These are phyloP conservation scores for Solea senegalensis DNA, from an alignment of 2,113 vertebrate species.

Conservation along the genomic window DNA sequence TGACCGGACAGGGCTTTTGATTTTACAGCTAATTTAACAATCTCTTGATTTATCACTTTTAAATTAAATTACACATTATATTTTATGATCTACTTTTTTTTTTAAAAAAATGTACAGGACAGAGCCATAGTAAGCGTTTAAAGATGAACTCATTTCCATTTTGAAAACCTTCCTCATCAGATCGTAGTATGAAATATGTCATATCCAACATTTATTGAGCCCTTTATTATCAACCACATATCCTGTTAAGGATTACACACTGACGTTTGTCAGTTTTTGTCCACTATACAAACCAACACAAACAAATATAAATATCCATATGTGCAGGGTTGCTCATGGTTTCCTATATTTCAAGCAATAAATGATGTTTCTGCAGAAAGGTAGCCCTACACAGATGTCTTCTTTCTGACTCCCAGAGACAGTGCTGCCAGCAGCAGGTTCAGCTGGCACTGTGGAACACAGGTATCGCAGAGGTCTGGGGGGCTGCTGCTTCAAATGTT, in stretches of 20 bases:
- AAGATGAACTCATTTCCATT: no score
- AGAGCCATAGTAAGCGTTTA: background rate
- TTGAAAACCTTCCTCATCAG: background rate
- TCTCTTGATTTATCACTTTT: conserved; percentile 10
- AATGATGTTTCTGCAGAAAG: background rate
- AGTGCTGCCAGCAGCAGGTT: background rate
- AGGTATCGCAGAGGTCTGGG: conserved; percentile 22
- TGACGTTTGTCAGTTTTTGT: background rate
- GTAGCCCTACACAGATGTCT: background rate
- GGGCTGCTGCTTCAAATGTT: conserved; percentile 3
- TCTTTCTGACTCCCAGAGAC: background rate
- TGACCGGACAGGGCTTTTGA: conserved; percentile 24
- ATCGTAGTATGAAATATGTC: background rate
- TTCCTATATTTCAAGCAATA: background rate
- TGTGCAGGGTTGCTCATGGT: background rate
- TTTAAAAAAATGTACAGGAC: background rate
- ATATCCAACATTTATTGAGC: background rate
- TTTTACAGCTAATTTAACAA: conserved; percentile 17
- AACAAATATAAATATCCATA: background rate
- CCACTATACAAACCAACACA: background rate
- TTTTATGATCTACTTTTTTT: background rate
- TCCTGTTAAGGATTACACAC: no score
- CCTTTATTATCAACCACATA: no score
- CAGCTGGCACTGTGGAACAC: background rate
- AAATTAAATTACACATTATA: background rate